A percentile compares a stretch with the other conserved stretches of the same genome.
These are phyloP conservation scores for Syngnathus typhle DNA, from an alignment of 2,113 vertebrate species.

Conservation along the genomic window DNA sequence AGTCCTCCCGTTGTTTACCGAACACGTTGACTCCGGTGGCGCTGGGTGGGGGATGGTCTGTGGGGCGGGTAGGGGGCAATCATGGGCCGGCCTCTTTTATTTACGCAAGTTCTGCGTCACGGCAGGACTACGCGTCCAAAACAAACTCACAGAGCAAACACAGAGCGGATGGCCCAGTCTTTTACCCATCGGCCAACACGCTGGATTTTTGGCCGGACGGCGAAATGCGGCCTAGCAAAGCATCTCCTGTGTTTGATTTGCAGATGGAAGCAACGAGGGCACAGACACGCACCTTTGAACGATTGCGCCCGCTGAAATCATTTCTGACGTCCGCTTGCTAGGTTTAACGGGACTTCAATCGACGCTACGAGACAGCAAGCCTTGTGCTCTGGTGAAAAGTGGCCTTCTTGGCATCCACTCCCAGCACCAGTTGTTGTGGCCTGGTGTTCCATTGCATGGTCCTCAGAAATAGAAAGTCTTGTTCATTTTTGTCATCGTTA, in stretches of 20 bases:
- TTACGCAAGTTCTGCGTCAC: slow-evolving; percentile 52
- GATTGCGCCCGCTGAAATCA: not conserved
- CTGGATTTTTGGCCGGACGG: too few relatives aligned
- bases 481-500: too few relatives aligned
- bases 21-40: slow-evolving; percentile 45
- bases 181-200: slow-evolving; percentile 4
- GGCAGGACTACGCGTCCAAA: slow-evolving; percentile 27
- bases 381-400: too few relatives aligned
- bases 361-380: not conserved
- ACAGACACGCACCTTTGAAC: not conserved
- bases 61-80: not conserved
- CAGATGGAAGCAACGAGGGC: not conserved
- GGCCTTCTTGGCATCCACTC: not conserved
- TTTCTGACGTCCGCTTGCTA: too few relatives aligned
- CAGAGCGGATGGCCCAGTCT: slow-evolving; percentile 1
- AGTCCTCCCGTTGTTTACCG: slow-evolving; percentile 45
- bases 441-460: not conserved
- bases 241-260: not conserved
- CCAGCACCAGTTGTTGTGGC: not conserved
- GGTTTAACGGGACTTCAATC: not conserved
- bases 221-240: too few relatives aligned
- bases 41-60: not conserved
- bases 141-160: slow-evolving; percentile 37
- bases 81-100: slow-evolving; percentile 13
- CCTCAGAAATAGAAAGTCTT: too few relatives aligned